These are phyloP conservation scores for Hephaestus fuliginosus DNA, from an alignment of 2,797 vertebrate species.

Conservation along the genomic window DNA sequence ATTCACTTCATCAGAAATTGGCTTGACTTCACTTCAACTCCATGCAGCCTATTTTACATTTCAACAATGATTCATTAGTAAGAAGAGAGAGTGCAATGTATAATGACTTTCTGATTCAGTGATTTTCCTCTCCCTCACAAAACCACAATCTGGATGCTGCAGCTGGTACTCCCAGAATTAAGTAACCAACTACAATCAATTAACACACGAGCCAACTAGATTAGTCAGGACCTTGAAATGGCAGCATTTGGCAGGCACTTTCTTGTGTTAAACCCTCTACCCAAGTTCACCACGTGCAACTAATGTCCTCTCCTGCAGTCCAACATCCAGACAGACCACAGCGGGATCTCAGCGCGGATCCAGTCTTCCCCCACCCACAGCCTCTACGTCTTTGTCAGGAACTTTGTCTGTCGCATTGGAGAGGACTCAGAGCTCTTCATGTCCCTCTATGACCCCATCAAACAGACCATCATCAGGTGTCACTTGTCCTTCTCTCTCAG, in stretches of 20 bases:
- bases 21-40: conserved; percentile 24
- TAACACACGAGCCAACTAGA: conserved; percentile 23
- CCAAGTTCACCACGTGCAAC: conserved; percentile 10
- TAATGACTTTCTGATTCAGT: conserved; percentile 12
- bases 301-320: conserved; percentile 80
- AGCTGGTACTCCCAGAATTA: conserved; percentile 9
- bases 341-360: conserved; percentile 91
- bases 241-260: background rate
- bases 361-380: conserved; percentile 96
- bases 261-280: conserved; percentile 5
- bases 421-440: conserved; percentile 99
- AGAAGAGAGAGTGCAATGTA: background rate
- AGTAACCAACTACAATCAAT: background rate
- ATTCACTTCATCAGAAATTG: conserved; percentile 19
- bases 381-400: conserved; percentile 97
- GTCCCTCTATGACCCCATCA: conserved; percentile 95
- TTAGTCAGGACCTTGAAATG: conserved; percentile 7
- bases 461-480: conserved; percentile 93
- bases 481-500: background rate
- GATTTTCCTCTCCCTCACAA: conserved; percentile 15
- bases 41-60: conserved; percentile 19
- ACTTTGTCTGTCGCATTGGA: conserved; percentile 98
- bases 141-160: conserved; percentile 5
- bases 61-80: conserved; percentile 17
- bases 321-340: conserved; percentile 91